A percentile compares a stretch with the other conserved stretches of the same genome.
Conservation (phyloP, 1,140 invertebrate species). For the Neodiprion pinetum region DNA sequence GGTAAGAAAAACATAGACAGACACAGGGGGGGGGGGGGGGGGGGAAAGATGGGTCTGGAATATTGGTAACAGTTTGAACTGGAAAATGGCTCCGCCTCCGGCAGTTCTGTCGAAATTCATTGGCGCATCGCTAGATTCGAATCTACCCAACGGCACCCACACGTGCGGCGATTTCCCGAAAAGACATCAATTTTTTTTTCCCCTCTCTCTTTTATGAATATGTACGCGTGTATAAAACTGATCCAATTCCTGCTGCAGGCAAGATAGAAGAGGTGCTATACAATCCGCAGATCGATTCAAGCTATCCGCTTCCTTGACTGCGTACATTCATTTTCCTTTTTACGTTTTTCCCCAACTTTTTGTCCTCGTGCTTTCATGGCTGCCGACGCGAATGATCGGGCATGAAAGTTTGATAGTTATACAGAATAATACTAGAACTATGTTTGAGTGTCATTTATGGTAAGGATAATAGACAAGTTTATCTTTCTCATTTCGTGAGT, state of each 20-base stretch:
- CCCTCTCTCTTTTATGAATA: neutral
- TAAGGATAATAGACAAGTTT: no score
- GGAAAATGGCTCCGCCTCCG: neutral
- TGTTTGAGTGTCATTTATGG: no score
- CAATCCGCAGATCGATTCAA: neutral
- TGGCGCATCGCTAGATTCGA: conserved; percentile 1
- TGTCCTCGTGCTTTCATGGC: no score
- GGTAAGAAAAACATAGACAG: neutral
- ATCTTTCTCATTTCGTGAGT: no score
- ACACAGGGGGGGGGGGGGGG: neutral
- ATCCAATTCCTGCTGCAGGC: neutral
- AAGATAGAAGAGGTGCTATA: neutral
- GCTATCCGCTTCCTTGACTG: no score
- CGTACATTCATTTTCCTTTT: no score
- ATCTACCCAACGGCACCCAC: neutral
- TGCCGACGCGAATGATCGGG: no score
- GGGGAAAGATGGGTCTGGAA: neutral
- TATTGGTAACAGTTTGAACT: conserved; percentile 1
- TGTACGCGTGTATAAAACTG: no score
- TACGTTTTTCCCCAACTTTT: no score
- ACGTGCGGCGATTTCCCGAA: neutral
- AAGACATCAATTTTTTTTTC: neutral
- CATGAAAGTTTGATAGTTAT: no score
- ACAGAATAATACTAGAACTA: no score
- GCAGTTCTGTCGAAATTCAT: neutral